Base-by-base conservation (phyloP, 2,888 invertebrate species). In the Plagiodera versicolora region DNA sequence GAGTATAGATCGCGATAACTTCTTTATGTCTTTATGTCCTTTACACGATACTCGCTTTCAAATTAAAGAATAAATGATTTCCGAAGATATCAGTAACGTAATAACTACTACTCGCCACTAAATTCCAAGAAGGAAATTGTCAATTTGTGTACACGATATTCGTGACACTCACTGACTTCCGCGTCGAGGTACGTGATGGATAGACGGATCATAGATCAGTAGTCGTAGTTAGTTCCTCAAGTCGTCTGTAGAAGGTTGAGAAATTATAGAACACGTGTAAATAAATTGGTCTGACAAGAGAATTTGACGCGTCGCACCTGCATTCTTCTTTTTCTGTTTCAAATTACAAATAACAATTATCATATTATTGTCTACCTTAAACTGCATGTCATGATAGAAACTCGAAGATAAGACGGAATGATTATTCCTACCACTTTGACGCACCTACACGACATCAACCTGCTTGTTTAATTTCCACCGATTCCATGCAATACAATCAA, bases 141-240 rank as follows among this genome's bases (percentile, higher is more conserved):
- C 69, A 69, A 65, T 69, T 69, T 66, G 67, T 67, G 58, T 50
- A 67, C 68, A 67, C 68, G 67, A 66, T 60, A 65, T 69, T 69
- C 68, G 68, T 68, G 68, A 68, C 65, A 67, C 63, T 50, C 58
- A 57, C 47, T 35, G 46, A 66, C 67, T 69, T 69, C 67, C 68
- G 66, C 62, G 60, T 67, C 55, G 16, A 58, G 60, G 14, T 16
- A 58, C 58, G 14, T 39, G 14, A 39, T 39, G 14, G 39, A 39
- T 39, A 14, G 14, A 39, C 14, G 14, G 39, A 39, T 39, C 39
- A 39, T 39, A 39, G 39, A 39, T 39, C 39, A 39, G 39, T n/a
- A n/a, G 10, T 39, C n/a, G n/a, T n/a, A n/a, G n/a, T n/a, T n/a
- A 14, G 39, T 39, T 39, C 39, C 6, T 39, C 39, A 2, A 39